A percentile compares a stretch with the other conserved stretches of the same genome.
phyloP scores from a whole-genome alignment of 2,797 vertebrate species.

The Amniataba percoides region DNA sequence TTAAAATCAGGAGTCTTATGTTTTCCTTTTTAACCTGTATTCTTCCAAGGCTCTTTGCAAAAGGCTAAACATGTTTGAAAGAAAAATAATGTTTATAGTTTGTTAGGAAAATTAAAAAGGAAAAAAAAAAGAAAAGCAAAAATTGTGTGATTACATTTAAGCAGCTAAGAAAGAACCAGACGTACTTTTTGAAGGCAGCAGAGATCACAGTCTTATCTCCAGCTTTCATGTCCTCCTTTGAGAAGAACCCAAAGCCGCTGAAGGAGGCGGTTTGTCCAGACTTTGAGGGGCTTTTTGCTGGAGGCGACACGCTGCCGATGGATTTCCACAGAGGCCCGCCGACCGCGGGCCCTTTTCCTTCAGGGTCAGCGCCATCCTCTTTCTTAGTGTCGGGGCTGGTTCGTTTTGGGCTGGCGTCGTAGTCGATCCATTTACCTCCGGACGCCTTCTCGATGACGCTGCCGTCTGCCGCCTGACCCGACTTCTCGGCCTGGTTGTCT shows the following conservation, averaged over 20 bases:
- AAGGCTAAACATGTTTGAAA: constrained; percentile 83
- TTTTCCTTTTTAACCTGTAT: constrained; percentile 81
- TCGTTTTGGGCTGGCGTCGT: constrained; percentile 87
- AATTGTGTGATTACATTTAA: constrained; percentile 1
- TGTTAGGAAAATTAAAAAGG: constrained; percentile 51
- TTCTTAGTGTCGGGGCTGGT: constrained; percentile 77
- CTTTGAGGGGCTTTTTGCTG: constrained; percentile 86
- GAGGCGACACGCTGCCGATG: constrained; percentile 71
- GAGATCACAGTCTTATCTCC: constrained; percentile 82
- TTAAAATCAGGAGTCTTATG: constrained; percentile 75
- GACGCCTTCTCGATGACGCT: constrained; percentile 85
- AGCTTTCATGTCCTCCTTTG: constrained; percentile 81
- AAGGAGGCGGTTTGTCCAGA: constrained; percentile 69
- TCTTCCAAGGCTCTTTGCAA: constrained; percentile 83
- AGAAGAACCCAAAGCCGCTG: constrained; percentile 86
- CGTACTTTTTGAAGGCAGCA: constrained; percentile 88
- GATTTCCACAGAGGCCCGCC: constrained; percentile 87
- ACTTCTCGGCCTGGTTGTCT: constrained; percentile 64
- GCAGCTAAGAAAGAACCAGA: constrained; percentile 20
- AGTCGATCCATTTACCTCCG: constrained; percentile 89
- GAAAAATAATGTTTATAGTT: constrained; percentile 74
- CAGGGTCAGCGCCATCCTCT: constrained; percentile 42
- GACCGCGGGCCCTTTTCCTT: constrained; percentile 79
- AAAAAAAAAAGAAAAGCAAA: not conserved
- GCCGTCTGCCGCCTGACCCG: constrained; percentile 70